Percentiles rank a stretch among this genome's conserved stretches.
phyloP scores from a whole-genome alignment of 2,113 vertebrate genomes.

The Lophura nycthemera region DNA sequence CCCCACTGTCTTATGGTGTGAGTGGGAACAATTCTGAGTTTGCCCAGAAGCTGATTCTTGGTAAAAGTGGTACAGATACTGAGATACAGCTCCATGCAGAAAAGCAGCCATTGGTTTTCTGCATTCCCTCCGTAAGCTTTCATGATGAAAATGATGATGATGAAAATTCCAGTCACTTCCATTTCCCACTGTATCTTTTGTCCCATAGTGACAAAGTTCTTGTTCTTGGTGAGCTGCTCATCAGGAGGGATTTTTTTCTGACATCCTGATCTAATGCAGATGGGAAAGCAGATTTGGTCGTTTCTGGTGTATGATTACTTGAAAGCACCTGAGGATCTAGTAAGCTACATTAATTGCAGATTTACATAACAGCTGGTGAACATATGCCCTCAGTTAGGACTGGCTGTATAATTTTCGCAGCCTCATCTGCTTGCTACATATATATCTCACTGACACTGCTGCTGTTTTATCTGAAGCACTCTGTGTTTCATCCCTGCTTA shows the following conservation, averaged over 20 bases:
- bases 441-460: slow-evolving; percentile 28
- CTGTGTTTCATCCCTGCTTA: background rate
- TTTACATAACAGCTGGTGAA: slow-evolving; percentile 57
- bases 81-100: background rate
- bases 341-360: slow-evolving; percentile 61
- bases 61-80: background rate
- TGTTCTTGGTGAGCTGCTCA: background rate
- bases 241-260: background rate
- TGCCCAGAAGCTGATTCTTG: background rate
- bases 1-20: fast-evolving
- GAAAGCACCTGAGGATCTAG: slow-evolving; percentile 56
- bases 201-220: background rate
- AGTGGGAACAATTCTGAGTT: background rate
- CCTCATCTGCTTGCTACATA: slow-evolving; percentile 55
- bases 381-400: slow-evolving; percentile 53
- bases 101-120: background rate
- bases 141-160: background rate
- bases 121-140: background rate
- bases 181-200: background rate
- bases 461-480: background rate
- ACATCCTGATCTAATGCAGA: background rate
- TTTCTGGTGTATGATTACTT: slow-evolving; percentile 16
- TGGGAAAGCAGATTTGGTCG: slow-evolving; percentile 33
- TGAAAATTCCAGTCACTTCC: background rate
- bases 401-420: slow-evolving; percentile 35